These are phyloP conservation scores for Puntigrus tetrazona DNA, from an alignment of 2,113 vertebrate species.

Conservation along the genomic window DNA sequence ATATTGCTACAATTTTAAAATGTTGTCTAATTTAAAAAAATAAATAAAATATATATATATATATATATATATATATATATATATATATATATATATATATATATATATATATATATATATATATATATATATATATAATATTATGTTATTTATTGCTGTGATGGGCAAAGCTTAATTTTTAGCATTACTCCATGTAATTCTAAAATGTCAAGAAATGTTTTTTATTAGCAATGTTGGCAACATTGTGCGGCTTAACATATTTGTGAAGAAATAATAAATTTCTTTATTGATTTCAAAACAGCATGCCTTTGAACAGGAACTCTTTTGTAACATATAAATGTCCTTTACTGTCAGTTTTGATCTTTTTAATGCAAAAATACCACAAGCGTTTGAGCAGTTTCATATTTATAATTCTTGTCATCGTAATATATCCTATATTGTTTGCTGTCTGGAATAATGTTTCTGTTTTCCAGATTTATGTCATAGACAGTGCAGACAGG, in stretches of 20 bases:
- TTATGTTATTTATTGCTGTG: neutral
- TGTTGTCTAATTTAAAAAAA: neutral
- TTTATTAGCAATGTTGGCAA: neutral
- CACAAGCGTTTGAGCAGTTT: neutral
- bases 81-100: too few relatives aligned
- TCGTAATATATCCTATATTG: neutral
- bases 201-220: neutral
- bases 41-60: too few relatives aligned
- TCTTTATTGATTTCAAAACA: neutral
- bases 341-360: neutral
- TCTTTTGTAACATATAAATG: neutral
- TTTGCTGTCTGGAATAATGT: neutral
- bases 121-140: too few relatives aligned
- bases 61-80: too few relatives aligned
- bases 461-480: constrained; percentile 80
- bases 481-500: constrained; percentile 89
- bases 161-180: neutral
- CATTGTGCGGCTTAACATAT: neutral
- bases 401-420: neutral
- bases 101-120: too few relatives aligned
- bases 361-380: neutral
- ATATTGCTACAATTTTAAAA: neutral
- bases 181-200: too few relatives aligned
- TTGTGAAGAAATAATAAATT: neutral
- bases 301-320: neutral